Evolutionary conservation across 1,140 invertebrate species (phyloP).

Genomic region (Temnothorax nylanderi): DNA sequence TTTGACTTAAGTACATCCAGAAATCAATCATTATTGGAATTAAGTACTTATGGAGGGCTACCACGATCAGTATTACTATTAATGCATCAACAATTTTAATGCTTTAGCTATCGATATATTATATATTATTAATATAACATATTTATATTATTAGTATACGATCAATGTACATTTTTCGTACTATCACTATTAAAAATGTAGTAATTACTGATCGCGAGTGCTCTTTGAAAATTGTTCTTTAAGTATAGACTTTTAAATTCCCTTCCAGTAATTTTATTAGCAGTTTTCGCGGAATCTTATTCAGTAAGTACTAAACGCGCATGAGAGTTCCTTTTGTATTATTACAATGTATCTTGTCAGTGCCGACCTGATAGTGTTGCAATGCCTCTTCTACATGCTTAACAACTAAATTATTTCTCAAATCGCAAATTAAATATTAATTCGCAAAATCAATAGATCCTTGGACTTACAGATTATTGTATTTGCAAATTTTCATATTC

Average conservation of each 20-base stretch:
- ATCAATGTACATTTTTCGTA: conserved; percentile 35
- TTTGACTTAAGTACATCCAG: conserved; percentile 41
- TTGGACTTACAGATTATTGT: conserved; percentile 52
- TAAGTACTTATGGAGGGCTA: conserved; percentile 33
- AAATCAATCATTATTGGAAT: conserved; percentile 28
- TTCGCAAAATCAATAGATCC: conserved; percentile 52
- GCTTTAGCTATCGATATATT: conserved; percentile 42
- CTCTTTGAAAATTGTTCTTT: conserved; percentile 27
- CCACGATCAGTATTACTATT: conserved; percentile 47
- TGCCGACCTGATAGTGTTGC: conserved; percentile 20
- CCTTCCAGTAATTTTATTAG: conserved; percentile 23
- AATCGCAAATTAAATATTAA: conserved; percentile 38
- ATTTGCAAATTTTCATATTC: conserved; percentile 25
- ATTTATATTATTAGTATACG: conserved; percentile 54
- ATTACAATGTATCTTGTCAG: conserved; percentile 37
- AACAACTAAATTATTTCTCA: conserved; percentile 25
- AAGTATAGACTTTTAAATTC: conserved; percentile 15
- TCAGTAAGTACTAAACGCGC: conserved; percentile 38
- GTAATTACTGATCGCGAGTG: conserved; percentile 50
- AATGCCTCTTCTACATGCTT: not conserved
- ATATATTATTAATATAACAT: conserved; percentile 57
- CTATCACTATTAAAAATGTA: conserved; percentile 50
- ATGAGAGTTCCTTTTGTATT: conserved; percentile 11
- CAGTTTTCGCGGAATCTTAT: conserved; percentile 29
- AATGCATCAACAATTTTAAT: conserved; percentile 51